These are phyloP conservation scores for Microcebus murinus DNA, from an alignment of 2,113 vertebrate species.

Conservation along the genomic window DNA sequence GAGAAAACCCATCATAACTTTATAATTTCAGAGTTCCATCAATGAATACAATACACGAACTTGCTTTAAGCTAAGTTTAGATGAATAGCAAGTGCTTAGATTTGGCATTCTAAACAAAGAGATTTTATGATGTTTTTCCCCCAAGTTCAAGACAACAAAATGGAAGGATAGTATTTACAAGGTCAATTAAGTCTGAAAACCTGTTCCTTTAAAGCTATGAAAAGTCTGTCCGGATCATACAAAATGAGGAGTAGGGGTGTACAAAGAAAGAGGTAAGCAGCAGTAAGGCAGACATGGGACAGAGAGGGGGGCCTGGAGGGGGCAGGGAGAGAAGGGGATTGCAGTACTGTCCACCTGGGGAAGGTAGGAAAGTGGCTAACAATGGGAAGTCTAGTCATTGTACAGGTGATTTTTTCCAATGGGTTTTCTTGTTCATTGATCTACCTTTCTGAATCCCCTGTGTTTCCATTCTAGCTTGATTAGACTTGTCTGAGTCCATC, in stretches of 20 bases:
- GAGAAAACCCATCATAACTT: background rate
- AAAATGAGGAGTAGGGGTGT: background rate
- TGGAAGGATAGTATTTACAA: background rate
- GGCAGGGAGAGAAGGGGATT: background rate
- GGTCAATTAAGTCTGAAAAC: conserved; percentile 42
- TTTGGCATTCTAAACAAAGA: background rate
- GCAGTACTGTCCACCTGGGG: background rate
- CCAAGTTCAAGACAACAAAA: conserved; percentile 11
- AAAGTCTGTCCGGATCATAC: background rate
- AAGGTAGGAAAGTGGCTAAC: background rate
- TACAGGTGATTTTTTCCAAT: background rate
- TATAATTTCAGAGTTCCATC: background rate
- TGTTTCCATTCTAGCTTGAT: conserved; percentile 29
- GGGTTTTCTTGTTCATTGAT: conserved; percentile 23
- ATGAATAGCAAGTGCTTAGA: background rate
- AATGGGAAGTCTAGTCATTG: background rate
- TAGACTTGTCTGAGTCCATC: background rate
- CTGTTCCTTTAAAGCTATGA: conserved; percentile 28
- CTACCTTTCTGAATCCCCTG: background rate
- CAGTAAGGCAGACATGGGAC: background rate
- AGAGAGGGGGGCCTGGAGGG: background rate
- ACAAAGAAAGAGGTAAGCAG: background rate
- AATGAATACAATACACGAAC: background rate
- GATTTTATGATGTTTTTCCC: background rate
- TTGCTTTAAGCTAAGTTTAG: background rate